These are phyloP conservation scores for Tromatobia lineatoria DNA, from an alignment of 2,888 invertebrate genomes.

Conservation along the genomic window DNA sequence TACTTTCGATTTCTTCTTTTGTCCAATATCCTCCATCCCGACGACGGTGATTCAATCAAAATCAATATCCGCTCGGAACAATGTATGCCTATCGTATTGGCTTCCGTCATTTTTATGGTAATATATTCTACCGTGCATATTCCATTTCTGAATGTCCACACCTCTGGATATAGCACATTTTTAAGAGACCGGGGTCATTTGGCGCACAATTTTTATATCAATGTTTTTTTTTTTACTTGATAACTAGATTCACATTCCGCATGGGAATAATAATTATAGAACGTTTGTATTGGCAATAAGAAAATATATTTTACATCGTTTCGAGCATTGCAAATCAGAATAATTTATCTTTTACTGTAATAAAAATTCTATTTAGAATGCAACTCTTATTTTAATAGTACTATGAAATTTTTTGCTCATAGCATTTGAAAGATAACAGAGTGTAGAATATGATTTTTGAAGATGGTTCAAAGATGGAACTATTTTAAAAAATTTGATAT, in stretches of 20 bases:
- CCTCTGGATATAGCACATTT: neutral
- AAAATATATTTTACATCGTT: neutral
- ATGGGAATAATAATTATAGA: neutral
- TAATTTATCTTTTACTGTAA: too few relatives aligned
- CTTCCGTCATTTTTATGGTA: neutral
- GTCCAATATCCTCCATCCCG: neutral
- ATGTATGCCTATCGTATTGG: neutral
- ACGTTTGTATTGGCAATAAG: neutral
- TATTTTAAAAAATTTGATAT: neutral
- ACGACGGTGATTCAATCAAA: conserved; percentile 8
- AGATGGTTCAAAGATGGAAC: neutral
- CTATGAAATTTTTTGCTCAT: neutral
- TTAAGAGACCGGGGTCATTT: neutral
- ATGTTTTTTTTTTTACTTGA: neutral
- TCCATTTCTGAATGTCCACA: conserved; percentile 18
- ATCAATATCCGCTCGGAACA: conserved; percentile 25
- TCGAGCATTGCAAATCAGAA: too few relatives aligned
- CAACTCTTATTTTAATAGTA: neutral
- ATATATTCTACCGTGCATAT: conserved; percentile 6
- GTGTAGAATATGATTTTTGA: neutral
- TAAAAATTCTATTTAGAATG: too few relatives aligned
- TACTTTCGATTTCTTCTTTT: neutral
- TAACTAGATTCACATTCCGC: neutral
- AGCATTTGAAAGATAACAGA: neutral
- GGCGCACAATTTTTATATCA: neutral